phyloP scores from a whole-genome alignment of 2,888 invertebrate species.

The Drosophila vallismaia region DNA sequence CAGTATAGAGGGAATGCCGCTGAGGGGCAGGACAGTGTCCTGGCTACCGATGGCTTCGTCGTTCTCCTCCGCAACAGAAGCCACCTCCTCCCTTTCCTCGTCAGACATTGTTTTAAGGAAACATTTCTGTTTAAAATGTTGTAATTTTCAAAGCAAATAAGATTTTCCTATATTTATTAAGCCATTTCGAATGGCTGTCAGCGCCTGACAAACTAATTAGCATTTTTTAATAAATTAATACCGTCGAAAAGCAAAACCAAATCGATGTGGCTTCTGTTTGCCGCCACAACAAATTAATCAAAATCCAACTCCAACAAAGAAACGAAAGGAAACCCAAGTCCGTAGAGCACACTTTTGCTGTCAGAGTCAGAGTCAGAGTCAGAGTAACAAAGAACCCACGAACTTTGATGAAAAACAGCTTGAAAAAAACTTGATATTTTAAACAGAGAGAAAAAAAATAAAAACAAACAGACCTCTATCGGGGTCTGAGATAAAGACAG shows the following conservation, averaged over 20 bases:
- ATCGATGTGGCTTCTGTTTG: constrained; percentile 62
- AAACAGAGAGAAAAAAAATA: constrained; percentile 50
- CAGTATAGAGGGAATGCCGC: constrained; percentile 9
- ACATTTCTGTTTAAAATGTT: neutral
- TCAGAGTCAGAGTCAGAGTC: too few species aligned
- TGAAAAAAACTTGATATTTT: constrained; percentile 66
- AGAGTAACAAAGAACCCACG: constrained; percentile 41
- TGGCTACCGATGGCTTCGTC: neutral
- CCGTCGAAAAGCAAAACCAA: constrained; percentile 44
- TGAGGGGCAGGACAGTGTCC: neutral
- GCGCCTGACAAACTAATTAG: constrained; percentile 75
- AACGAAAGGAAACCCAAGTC: constrained; percentile 19
- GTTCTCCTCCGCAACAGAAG: neutral
- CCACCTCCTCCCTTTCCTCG: neutral
- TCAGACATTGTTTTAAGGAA: constrained; percentile 13
- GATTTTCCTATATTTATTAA: constrained; percentile 21
- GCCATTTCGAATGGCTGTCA: constrained; percentile 33
- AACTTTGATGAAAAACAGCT: constrained; percentile 27
- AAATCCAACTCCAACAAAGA: constrained; percentile 57
- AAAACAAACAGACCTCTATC: constrained; percentile 33
- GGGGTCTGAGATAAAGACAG: constrained; percentile 44
- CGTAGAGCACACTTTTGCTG: constrained; percentile 70
- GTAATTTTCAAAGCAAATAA: neutral
- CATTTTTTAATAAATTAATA: constrained; percentile 70
- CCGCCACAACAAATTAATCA: constrained; percentile 63